phyloP scores from a whole-genome alignment of 2,113 vertebrate genomes.

The Motacilla tschutschensis region DNA sequence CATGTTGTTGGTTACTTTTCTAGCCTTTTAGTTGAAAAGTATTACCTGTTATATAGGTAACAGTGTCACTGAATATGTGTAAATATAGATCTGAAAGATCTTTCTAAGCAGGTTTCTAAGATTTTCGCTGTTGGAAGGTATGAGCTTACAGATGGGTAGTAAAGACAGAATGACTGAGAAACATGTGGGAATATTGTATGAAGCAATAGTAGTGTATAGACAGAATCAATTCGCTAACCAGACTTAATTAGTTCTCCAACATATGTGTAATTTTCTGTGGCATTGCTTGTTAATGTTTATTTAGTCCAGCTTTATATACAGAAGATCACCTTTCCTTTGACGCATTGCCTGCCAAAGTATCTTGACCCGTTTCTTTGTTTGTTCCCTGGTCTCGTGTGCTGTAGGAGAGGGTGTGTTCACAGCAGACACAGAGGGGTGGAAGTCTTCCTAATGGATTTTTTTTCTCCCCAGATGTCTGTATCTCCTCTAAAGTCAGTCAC shows the following conservation, averaged over 20 bases:
- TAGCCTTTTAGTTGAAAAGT: not conserved
- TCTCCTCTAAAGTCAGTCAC: not conserved
- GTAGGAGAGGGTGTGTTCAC: not conserved
- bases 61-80: not conserved
- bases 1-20: not conserved
- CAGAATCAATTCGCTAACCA: not conserved
- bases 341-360: not conserved
- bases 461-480: not conserved
- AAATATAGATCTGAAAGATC: not conserved
- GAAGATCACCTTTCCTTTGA: not conserved
- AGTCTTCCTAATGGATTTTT: not conserved
- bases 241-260: not conserved
- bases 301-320: not conserved
- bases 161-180: not conserved
- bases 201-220: not conserved
- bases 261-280: not conserved
- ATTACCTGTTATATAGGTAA: not conserved
- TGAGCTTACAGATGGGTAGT: not conserved
- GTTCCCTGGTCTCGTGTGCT: not conserved
- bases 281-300: not conserved
- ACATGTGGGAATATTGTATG: not conserved
- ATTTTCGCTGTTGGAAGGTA: not conserved
- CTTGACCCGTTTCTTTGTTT: accelerated
- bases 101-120: not conserved
- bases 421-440: not conserved